Evolutionary conservation across 2,797 vertebrate genomes (phyloP), one percentile per base, ranked within the genome.

Genomic region (Neomorphus geoffroyi): DNA sequence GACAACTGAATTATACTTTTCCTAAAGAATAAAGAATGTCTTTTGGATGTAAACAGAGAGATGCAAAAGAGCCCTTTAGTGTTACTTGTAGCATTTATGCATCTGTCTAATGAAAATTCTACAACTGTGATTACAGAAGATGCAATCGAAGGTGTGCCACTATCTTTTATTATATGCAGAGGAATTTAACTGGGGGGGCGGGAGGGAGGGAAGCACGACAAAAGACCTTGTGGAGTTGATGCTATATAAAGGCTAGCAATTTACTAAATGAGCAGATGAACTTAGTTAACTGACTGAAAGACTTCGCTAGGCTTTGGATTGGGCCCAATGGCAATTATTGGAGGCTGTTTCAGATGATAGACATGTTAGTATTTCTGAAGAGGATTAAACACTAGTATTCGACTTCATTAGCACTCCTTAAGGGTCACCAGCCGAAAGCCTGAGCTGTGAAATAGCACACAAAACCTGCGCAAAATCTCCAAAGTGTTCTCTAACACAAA

Each of bases 241-340:
- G 91, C 91, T 93, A 11, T 79, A 86, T 90, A 93, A 95, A 93
- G 89, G 85, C 93, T 87, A 88, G 87, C 90, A 88, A 94, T 96
- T 94, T 96, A 73, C 92, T 92, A 95, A 96, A 95, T 96, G 88
- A 96, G 97, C 96, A 97, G 95, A 96, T 91, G 95, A 97, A 97
- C 94, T 81, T 92, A 95, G 87, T 94, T 97, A 94, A 90, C 90
- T 96, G 88, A 96, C 93, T 94, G 94, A 97, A 97, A 97, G 95
- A 90, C 92, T 94, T 90, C 0, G 26, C 81, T 74, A 65, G 80
- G 93, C 15, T 1, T 93, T 96, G 95, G 96, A 97, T 95, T 24
- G 37, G 89, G 88, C 93, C 96, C 95, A 94, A 94, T 93, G 89
- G 94, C 95, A 96, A 94, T 92, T 94, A 91, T 93, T 95, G 71